phyloP scores from a whole-genome alignment of 2,113 vertebrate species.

The Microcebus murinus region DNA sequence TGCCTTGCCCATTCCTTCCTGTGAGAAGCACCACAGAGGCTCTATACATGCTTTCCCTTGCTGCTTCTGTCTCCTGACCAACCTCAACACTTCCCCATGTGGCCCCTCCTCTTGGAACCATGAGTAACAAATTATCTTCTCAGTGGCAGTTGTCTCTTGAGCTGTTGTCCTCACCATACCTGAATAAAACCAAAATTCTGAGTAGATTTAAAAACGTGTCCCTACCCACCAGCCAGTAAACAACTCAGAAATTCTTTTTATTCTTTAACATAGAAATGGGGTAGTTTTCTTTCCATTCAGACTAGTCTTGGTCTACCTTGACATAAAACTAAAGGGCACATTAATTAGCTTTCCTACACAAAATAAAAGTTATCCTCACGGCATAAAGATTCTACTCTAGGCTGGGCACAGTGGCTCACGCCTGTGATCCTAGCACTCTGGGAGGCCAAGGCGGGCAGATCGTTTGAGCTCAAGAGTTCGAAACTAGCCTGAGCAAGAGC shows the following conservation, averaged over 20 bases:
- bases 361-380: neutral
- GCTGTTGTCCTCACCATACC: no score
- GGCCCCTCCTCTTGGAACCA: neutral
- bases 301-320: neutral
- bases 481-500: no score
- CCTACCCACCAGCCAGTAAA: neutral
- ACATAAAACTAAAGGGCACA: neutral
- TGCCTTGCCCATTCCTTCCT: neutral
- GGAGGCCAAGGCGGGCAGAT: no score
- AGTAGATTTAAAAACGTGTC: neutral
- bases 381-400: neutral
- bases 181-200: conserved; percentile 11
- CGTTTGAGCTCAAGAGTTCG: no score
- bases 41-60: no score
- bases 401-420: no score
- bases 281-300: neutral
- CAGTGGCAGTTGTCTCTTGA: neutral
- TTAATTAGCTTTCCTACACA: neutral
- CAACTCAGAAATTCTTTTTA: neutral
- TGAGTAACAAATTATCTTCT: neutral
- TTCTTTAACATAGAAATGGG: neutral
- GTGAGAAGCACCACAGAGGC: neutral
- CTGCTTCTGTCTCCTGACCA: neutral
- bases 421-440: no score
- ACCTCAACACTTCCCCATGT: neutral